Evolutionary conservation across 2,113 vertebrate genomes (phyloP).

Genomic region (Psittacus erithacus): DNA sequence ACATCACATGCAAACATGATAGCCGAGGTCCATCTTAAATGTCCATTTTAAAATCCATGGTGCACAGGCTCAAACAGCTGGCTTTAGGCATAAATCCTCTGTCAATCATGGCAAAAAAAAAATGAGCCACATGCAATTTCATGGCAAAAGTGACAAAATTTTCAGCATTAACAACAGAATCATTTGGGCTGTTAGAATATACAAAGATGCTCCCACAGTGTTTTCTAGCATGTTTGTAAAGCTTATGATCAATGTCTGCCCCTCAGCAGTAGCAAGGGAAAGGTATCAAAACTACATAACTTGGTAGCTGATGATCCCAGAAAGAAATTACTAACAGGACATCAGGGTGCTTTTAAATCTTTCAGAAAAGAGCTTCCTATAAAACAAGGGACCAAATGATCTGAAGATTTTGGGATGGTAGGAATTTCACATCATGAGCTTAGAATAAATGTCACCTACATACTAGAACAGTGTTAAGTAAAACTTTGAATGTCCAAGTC

Average conservation of each 20-base stretch:
- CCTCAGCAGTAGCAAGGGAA: background rate
- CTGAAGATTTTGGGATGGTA: background rate
- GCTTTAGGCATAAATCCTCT: conserved; percentile 61
- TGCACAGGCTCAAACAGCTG: conserved; percentile 70
- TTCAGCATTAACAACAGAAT: conserved; percentile 70
- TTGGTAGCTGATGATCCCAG: background rate
- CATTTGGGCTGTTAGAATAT: conserved; percentile 61
- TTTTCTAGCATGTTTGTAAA: conserved; percentile 60
- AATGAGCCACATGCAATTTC: conserved; percentile 46
- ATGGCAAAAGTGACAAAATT: conserved; percentile 63
- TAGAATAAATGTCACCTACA: background rate
- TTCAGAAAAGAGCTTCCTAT: background rate
- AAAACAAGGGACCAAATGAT: background rate
- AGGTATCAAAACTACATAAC: background rate
- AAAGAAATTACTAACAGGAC: background rate
- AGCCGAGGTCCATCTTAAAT: conserved; percentile 70
- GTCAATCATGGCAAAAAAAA: conserved; percentile 69
- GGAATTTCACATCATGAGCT: background rate
- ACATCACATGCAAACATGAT: conserved; percentile 71
- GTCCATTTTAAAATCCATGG: background rate
- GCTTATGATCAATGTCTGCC: conserved; percentile 48
- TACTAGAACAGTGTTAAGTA: background rate
- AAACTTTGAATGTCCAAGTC: background rate
- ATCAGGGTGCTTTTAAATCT: background rate
- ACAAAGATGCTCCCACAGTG: conserved; percentile 22